Conservation (phyloP, 30 jellyfish, hydroid and myxozoan species). For the Aurelia sp. region DNA sequence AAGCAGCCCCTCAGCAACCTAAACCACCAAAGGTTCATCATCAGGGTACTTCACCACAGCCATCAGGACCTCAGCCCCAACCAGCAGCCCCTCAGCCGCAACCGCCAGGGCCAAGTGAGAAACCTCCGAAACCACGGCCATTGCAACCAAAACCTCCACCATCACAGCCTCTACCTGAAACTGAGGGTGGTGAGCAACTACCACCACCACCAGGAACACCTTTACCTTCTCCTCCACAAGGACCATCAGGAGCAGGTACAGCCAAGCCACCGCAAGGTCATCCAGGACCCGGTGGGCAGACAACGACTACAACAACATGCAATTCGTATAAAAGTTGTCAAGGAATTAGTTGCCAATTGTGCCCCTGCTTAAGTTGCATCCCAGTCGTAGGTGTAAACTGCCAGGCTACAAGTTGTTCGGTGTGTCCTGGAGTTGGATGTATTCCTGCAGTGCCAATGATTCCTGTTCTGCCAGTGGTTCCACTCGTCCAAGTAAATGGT, state of each 20-base stretch:
- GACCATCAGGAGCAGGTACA: not conserved
- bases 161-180: not conserved
- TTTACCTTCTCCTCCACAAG: not conserved
- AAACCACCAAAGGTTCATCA: not conserved
- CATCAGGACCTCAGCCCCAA: not conserved
- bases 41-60: not conserved
- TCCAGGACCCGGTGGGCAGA: not conserved
- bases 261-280: not conserved
- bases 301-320: slow-evolving; percentile 41
- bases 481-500: slow-evolving; percentile 11
- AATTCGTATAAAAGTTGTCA: slow-evolving; percentile 52
- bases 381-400: slow-evolving; percentile 47
- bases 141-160: slow-evolving; percentile 14
- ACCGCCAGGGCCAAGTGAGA: slow-evolving; percentile 8
- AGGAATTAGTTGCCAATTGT: slow-evolving; percentile 63
- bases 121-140: slow-evolving; percentile 1
- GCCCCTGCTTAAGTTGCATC: slow-evolving; percentile 65
- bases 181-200: not conserved
- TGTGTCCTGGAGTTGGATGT: slow-evolving; percentile 73
- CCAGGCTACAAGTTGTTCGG: slow-evolving; percentile 53
- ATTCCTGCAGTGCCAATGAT: slow-evolving; percentile 60
- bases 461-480: slow-evolving; percentile 63
- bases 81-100: slow-evolving; percentile 3
- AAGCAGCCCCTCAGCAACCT: slow-evolving; percentile 2
- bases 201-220: slow-evolving; percentile 3